These are phyloP conservation scores for Leptoclinus maculatus DNA, from an alignment of 2,797 vertebrate genomes.

Conservation along the genomic window DNA sequence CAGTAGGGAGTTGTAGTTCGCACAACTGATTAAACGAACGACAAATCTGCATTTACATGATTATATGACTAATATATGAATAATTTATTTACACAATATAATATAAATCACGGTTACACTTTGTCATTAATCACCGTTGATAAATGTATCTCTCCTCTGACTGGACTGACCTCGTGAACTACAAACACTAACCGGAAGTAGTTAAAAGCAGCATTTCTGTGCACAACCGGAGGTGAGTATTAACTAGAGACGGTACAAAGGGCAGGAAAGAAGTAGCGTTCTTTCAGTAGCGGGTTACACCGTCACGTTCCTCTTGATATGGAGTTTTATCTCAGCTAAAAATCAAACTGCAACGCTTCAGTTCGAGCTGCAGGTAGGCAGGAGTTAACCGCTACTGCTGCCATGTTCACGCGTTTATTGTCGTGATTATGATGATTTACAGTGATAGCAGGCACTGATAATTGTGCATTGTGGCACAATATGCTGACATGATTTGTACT, in stretches of 20 bases:
- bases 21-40: background rate
- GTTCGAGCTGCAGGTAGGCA: conserved; percentile 40
- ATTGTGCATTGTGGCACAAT: background rate
- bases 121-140: background rate
- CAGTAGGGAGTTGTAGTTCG: conserved; percentile 74
- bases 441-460: background rate
- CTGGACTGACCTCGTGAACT: conserved; percentile 35
- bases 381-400: background rate
- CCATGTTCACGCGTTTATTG: background rate
- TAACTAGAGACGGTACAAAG: conserved; percentile 54
- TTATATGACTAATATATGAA: rapidly evolving
- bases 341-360: background rate
- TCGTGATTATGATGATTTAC: background rate
- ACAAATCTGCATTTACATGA: rapidly evolving
- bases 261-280: background rate
- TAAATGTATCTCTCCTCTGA: rapidly evolving
- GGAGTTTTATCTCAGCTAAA: background rate
- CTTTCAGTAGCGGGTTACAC: background rate
- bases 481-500: background rate
- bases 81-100: background rate
- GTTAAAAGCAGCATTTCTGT: background rate
- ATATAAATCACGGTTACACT: rapidly evolving
- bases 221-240: conserved; percentile 42
- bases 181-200: conserved; percentile 74
- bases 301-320: background rate